phyloP scores from a whole-genome alignment of 2,113 vertebrate species.

The Hepsetus odoe region DNA sequence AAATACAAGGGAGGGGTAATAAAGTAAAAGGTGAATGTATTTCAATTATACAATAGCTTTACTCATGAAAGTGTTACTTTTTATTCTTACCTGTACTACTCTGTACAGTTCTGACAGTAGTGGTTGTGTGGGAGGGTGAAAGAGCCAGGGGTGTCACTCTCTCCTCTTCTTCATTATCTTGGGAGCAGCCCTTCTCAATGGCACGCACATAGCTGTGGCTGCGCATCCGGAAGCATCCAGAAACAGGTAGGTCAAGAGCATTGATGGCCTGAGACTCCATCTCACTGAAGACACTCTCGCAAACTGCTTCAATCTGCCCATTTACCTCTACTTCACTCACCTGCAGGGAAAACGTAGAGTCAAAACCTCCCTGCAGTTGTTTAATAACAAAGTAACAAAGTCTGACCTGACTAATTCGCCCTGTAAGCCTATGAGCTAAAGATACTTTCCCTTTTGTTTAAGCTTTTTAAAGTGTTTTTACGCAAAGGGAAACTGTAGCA shows the following conservation, averaged over 20 bases:
- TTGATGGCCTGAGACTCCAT: slow-evolving; percentile 96
- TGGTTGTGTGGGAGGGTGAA: slow-evolving; percentile 86
- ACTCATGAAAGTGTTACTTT: neutral
- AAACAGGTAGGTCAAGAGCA: slow-evolving; percentile 90
- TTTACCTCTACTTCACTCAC: slow-evolving; percentile 99
- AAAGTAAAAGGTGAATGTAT: neutral
- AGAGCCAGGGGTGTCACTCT: slow-evolving; percentile 75
- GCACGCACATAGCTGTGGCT: slow-evolving; percentile 97
- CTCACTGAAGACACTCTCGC: slow-evolving; percentile 97
- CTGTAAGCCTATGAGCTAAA: too few relatives aligned
- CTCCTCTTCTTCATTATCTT: slow-evolving; percentile 82
- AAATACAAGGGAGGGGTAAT: too few relatives aligned
- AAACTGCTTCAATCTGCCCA: slow-evolving; percentile 95
- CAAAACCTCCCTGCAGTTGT: neutral
- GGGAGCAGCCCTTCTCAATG: slow-evolving; percentile 96
- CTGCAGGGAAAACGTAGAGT: slow-evolving; percentile 67
- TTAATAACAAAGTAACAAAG: too few relatives aligned
- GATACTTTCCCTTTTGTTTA: too few relatives aligned
- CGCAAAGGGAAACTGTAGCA: too few relatives aligned
- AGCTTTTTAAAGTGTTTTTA: too few relatives aligned
- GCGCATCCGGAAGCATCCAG: slow-evolving; percentile 92
- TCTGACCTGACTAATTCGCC: too few relatives aligned
- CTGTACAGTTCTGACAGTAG: slow-evolving; percentile 96
- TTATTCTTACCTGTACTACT: slow-evolving; percentile 89
- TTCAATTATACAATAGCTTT: neutral